Base-by-base conservation (phyloP, 2,888 invertebrate genomes). In the Mellilla xanthometata region DNA sequence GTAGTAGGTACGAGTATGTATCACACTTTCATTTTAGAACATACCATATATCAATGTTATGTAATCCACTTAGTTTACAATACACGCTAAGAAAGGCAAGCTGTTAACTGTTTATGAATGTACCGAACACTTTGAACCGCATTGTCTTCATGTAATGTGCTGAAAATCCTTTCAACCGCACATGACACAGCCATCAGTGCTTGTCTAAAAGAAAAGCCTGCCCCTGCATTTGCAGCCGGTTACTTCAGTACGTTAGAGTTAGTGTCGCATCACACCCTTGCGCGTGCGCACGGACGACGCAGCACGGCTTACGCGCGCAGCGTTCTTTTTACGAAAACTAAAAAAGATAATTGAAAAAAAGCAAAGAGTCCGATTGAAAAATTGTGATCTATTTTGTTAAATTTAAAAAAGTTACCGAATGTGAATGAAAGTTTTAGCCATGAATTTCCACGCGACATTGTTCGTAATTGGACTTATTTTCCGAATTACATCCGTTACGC, bases 381-480 rank as follows among this genome's bases (percentile, higher is more conserved):
- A 1, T 19, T 19, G 24, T 24, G 24, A 24, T 24, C n/a, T 24
- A n/a, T 24, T 24, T 24, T 24, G 3, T 24, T 5, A 24, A 7
- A 24, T 4, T 24, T 1, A 8, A 24, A 24, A 7, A 24, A 15
- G 33, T 12, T 30, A 47, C 15, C 41, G 23, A 24, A 62, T 58
- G 62, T 60, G 58, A 52, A 48, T 48, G 49, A 19, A 29, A 48
- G 32, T 35, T 44, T 34, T 51, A 52, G 65, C 44, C 28, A 84
- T 85, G 81, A 52, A 70, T 68, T 69, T 62, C 49, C 63, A 58
- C 49, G 62, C 54, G 35, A 63, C 65, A 71, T 70, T 86, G 45
- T 70, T 82, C 57, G 48, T 83, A 40, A 65, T 83, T 67, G 79
- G 81, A 68, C 63, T 86, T 39, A 65, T 85, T 70, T 80, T 81